Percentiles rank a stretch among this genome's conserved stretches.
phyloP scores from a whole-genome alignment of 1,140 invertebrate species.

The Zophobas atratus region DNA sequence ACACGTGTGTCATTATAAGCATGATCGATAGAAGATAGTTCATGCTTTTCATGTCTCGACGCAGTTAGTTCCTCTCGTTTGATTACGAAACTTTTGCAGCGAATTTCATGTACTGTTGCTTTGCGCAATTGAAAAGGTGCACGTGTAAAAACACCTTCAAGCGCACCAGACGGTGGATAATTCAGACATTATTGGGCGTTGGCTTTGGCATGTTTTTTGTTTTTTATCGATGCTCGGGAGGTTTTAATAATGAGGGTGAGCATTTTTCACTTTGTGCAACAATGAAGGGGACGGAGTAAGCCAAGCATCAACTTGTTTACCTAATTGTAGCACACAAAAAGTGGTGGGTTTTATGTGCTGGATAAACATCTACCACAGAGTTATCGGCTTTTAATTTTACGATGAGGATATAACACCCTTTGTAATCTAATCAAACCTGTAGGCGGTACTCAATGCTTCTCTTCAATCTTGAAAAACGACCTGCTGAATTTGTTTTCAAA shows the following conservation, averaged over 20 bases:
- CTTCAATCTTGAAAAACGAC: too few relatives aligned
- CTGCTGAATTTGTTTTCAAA: too few relatives aligned
- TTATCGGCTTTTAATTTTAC: too few relatives aligned
- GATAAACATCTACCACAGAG: too few relatives aligned
- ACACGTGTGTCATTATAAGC: constrained; percentile 23
- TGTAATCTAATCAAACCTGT: too few relatives aligned
- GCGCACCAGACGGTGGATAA: constrained; percentile 10
- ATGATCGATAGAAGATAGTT: constrained; percentile 37
- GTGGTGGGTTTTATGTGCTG: too few relatives aligned
- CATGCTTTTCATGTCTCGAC: constrained; percentile 20
- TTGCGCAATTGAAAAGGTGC: constrained; percentile 21
- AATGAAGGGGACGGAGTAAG: constrained; percentile 22
- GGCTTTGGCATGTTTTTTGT: constrained; percentile 20
- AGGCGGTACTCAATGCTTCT: too few relatives aligned
- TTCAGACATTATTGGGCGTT: constrained; percentile 19
- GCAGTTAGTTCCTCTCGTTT: constrained; percentile 10
- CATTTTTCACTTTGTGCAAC: constrained; percentile 27
- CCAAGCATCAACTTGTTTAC: constrained; percentile 32
- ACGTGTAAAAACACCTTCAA: background rate
- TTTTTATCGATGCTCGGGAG: constrained; percentile 14
- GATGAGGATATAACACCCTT: too few relatives aligned
- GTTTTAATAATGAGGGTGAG: constrained; percentile 12
- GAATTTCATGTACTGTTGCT: constrained; percentile 28
- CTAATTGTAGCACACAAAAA: constrained; percentile 1
- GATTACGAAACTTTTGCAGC: constrained; percentile 16